A percentile compares a stretch with the other conserved stretches of the same genome.
These are phyloP conservation scores for Acleris sparsana DNA, from an alignment of 2,888 invertebrate genomes.

Conservation along the genomic window DNA sequence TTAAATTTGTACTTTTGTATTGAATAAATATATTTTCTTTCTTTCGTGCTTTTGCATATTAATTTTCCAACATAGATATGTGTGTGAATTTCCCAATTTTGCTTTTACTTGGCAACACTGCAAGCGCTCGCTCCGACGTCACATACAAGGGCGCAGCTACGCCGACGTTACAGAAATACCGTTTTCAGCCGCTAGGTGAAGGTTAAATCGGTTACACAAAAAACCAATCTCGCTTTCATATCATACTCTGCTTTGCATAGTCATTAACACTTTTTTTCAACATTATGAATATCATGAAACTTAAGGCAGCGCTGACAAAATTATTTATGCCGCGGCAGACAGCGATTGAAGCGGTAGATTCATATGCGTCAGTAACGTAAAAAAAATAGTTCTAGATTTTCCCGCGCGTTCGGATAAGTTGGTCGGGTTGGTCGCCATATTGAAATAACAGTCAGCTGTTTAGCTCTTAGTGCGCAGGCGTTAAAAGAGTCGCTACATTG, in stretches of 20 bases:
- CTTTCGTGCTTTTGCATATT: too few relatives aligned
- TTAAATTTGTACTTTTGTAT: too few relatives aligned
- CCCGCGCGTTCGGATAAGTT: constrained; percentile 14
- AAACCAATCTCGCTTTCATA: constrained; percentile 22
- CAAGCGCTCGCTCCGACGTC: constrained; percentile 54
- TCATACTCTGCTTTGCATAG: neutral
- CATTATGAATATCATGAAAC: too few relatives aligned
- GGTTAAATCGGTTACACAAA: constrained; percentile 50
- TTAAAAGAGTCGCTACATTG: neutral
- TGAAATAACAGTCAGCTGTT: constrained; percentile 66
- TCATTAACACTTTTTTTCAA: neutral
- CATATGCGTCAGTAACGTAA: neutral
- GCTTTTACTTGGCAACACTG: constrained; percentile 56
- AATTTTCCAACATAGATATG: constrained; percentile 4
- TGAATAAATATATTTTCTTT: too few relatives aligned
- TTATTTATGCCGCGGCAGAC: constrained; percentile 2
- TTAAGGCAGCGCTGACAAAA: neutral
- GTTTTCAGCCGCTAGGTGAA: constrained; percentile 79
- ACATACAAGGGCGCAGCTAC: constrained; percentile 71
- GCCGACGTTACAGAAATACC: constrained; percentile 63
- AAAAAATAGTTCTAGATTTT: constrained; percentile 1
- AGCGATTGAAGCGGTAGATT: neutral
- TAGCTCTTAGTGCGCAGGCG: constrained; percentile 50
- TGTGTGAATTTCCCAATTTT: constrained; percentile 26
- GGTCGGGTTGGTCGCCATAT: constrained; percentile 44